Evolutionary conservation across 2,888 invertebrate species (phyloP), one percentile per base, ranked within the genome.

Genomic region (Meliscaeva auricollis): DNA sequence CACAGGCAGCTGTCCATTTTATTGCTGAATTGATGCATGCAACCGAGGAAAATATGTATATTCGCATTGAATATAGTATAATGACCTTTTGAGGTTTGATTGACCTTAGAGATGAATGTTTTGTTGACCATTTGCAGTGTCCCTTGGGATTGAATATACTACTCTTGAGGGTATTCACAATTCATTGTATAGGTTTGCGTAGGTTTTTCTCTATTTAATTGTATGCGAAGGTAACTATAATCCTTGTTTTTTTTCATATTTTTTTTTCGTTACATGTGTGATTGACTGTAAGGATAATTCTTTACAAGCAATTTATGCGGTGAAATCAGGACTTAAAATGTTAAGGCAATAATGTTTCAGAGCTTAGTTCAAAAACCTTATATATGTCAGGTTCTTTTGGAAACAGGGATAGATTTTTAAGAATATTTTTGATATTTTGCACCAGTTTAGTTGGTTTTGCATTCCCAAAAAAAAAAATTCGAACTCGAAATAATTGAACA

Each of bases 1-100:
- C 52, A 30, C 22, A 54, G 85, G 85, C 85, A 85, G 85, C 85
- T 85, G 85, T 77, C 76, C 85, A 73, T 85, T 85, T 85, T 77
- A 81, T 85, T 85, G 69, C 69, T 38, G 77, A 76, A 80, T 81
- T 81, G 85, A 85, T 81, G 85, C 69, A 69, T 77, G 76, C 44
- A 64, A 69, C 58, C 73, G 81, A 75, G 70, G 52, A 60, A 50
- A 17, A 52, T 58, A 41, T n/a, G n/a, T n/a, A 56, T 60, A 76
- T 80, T 81, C 85, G 73, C 81, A 80, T 68, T 68, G 76, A 73
- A 77, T 58, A 54, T 58, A 54, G 68, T 69, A 38, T 38, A 64
- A 77, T 85, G 85, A 81, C 81, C 76, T 77, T 56, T 85, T 85
- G 73, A 81, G 85, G 81, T 62, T 81, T 62, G 81, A 81, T 81